A percentile compares a stretch with the other conserved stretches of the same genome.
Conservation (phyloP, 2,888 invertebrate genomes). For the Stenodera caucasica region DNA sequence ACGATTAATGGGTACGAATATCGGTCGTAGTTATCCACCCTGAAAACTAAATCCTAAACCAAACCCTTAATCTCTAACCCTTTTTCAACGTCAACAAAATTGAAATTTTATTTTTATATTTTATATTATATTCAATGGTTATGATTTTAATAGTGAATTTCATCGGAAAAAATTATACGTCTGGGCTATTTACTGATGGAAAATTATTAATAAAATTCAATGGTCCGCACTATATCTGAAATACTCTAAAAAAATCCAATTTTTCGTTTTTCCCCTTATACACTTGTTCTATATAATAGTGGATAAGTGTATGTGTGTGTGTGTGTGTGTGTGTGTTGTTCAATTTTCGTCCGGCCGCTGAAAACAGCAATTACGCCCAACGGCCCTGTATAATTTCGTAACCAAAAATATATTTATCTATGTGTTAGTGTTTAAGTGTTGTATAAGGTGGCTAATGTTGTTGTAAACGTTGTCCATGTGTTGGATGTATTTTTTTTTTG, state of each 20-base stretch:
- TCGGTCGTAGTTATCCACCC: not conserved
- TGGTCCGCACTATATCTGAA: not conserved
- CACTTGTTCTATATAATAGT: no score
- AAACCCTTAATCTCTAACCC: constrained; percentile 5
- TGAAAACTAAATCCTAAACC: constrained; percentile 2
- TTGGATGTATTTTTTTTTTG: constrained; percentile 34
- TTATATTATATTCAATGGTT: no score
- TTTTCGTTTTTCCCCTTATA: no score
- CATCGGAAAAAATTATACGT: not conserved
- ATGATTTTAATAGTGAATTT: not conserved
- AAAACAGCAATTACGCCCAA: constrained; percentile 21
- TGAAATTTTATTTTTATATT: not conserved
- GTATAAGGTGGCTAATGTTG: constrained; percentile 25
- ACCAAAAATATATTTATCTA: constrained; percentile 23
- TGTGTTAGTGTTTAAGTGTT: not conserved
- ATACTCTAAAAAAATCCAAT: not conserved
- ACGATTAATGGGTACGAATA: constrained; percentile 7
- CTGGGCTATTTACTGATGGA: not conserved
- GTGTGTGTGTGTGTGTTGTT: not conserved
- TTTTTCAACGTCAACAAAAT: not conserved
- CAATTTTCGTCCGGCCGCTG: constrained; percentile 6
- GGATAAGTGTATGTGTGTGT: no score
- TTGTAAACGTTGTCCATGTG: constrained; percentile 34
- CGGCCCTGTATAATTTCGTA: constrained; percentile 24
- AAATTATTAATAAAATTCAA: constrained; percentile 4